Evolutionary conservation across 2,888 invertebrate species (phyloP).

Genomic region (Thecophora atra): DNA sequence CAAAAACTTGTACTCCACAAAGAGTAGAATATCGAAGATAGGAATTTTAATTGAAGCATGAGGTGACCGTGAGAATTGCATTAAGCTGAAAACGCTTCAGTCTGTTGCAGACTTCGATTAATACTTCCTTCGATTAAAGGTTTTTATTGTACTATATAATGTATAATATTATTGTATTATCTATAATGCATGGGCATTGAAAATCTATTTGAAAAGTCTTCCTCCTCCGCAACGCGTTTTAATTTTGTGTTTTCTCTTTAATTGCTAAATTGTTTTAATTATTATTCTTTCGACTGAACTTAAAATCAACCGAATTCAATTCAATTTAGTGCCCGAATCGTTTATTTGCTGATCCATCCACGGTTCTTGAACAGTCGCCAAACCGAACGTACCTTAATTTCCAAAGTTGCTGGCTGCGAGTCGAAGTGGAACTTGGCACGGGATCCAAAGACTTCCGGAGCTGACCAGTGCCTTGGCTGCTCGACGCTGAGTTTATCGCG

Average conservation of each 20-base stretch:
- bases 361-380: conserved; percentile 8
- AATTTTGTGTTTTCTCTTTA: background rate
- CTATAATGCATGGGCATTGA: no score
- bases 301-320: background rate
- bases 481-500: conserved; percentile 82
- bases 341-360: background rate
- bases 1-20: no score
- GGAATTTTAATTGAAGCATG: no score
- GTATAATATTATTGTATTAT: no score
- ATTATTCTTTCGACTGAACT: background rate
- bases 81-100: no score
- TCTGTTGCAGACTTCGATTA: no score
- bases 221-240: no score
- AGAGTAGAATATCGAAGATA: no score
- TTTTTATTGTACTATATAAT: no score
- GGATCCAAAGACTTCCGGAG: conserved; percentile 84
- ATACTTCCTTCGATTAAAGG: no score
- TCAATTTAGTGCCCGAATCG: conserved; percentile 3
- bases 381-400: conserved; percentile 69
- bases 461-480: conserved; percentile 82
- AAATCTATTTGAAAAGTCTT: no score
- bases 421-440: conserved; percentile 85
- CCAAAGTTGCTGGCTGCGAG: conserved; percentile 82
- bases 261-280: conserved; percentile 10
- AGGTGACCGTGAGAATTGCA: no score